Conservation (phyloP, 2,888 invertebrate species). For the Dicyrtoma fusca region DNA sequence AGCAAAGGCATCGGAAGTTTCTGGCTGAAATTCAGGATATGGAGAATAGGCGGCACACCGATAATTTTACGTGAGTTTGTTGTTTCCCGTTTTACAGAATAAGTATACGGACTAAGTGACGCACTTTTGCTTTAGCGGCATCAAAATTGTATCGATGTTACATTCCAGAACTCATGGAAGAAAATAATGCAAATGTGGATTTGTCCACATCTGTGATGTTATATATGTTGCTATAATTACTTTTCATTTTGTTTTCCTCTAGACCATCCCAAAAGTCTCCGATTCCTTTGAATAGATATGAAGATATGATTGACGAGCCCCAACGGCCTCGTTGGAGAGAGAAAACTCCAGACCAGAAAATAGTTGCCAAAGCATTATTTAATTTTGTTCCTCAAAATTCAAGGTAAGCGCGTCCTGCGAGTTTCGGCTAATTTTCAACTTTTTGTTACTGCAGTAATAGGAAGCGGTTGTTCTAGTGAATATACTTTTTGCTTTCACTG, state of each 20-base stretch:
- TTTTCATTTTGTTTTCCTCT: constrained; percentile 49
- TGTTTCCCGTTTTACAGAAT: neutral
- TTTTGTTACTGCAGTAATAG: too few relatives aligned
- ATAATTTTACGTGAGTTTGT: constrained; percentile 77
- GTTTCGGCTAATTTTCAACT: too few relatives aligned
- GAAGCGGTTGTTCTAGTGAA: too few relatives aligned
- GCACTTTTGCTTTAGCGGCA: neutral
- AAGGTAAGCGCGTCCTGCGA: constrained; percentile 61
- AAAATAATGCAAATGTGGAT: too few relatives aligned
- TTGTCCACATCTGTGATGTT: too few relatives aligned
- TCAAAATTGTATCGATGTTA: too few relatives aligned
- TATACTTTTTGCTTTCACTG: too few relatives aligned
- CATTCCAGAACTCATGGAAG: too few relatives aligned
- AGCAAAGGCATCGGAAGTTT: constrained; percentile 85
- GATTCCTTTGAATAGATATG: constrained; percentile 88
- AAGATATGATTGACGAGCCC: constrained; percentile 75
- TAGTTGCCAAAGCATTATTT: constrained; percentile 85
- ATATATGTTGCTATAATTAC: too few relatives aligned
- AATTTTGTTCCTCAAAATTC: constrained; percentile 81
- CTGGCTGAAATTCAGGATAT: constrained; percentile 90
- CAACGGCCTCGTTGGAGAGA: constrained; percentile 64
- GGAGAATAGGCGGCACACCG: constrained; percentile 89
- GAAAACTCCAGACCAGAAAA: constrained; percentile 70
- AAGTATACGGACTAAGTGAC: neutral
- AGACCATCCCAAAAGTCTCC: constrained; percentile 89